Evolutionary conservation across 2,113 vertebrate genomes (phyloP).

Genomic region (Potamarius usumacintae): DNA sequence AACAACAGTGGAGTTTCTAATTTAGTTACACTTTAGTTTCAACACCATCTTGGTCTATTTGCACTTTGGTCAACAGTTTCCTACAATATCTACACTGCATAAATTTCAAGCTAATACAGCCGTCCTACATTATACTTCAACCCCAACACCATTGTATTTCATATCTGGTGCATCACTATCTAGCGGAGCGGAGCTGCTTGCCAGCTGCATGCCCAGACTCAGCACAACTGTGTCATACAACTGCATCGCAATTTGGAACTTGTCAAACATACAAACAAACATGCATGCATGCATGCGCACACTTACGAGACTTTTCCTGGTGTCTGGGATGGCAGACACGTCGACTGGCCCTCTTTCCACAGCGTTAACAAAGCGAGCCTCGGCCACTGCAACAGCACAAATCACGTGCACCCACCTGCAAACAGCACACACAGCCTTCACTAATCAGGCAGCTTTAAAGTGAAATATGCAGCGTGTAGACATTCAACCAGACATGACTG

Average conservation of each 20-base stretch:
- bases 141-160: background rate
- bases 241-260: background rate
- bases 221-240: background rate
- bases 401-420: constrained; percentile 93
- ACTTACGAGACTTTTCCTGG: constrained; percentile 89
- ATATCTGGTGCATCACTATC: background rate
- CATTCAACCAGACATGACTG: background rate
- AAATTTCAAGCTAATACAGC: background rate
- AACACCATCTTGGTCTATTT: background rate
- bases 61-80: background rate
- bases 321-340: constrained; percentile 85
- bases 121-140: no score
- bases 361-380: constrained; percentile 86
- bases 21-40: background rate
- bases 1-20: background rate
- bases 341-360: constrained; percentile 90
- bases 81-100: background rate
- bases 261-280: background rate
- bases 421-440: constrained; percentile 3
- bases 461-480: background rate
- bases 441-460: background rate
- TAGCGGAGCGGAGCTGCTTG: background rate
- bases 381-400: constrained; percentile 90
- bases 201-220: background rate
- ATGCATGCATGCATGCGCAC: background rate